A percentile compares a stretch with the other conserved stretches of the same genome.
Evolutionary conservation across 2,888 invertebrate species (phyloP).

Genomic region (Temnothorax unifasciatus): DNA sequence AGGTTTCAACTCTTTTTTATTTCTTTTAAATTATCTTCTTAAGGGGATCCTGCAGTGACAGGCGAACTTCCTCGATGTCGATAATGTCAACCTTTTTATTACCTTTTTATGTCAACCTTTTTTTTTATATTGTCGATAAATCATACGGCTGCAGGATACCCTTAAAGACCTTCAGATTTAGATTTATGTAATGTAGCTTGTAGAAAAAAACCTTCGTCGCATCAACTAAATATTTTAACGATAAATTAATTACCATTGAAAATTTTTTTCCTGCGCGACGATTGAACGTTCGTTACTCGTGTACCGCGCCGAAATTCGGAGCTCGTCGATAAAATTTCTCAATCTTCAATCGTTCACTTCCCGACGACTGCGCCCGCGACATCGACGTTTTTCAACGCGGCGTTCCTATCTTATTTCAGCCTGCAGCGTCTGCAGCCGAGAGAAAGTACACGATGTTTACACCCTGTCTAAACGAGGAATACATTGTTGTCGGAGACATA

Average conservation of each 20-base stretch:
- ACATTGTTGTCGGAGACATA: constrained; percentile 50
- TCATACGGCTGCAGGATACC: too few relatives aligned
- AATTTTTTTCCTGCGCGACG: neutral
- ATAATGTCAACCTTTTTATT: too few relatives aligned
- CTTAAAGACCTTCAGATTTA: neutral
- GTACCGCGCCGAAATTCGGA: neutral
- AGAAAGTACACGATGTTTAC: constrained; percentile 52
- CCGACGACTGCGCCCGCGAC: neutral
- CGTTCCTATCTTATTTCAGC: constrained; percentile 11
- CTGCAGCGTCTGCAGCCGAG: constrained; percentile 1
- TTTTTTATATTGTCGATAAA: too few relatives aligned
- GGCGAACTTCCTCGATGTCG: too few relatives aligned
- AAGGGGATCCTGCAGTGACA: too few relatives aligned
- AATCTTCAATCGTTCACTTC: neutral
- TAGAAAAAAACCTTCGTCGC: neutral
- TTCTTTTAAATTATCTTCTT: neutral
- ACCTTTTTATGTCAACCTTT: too few relatives aligned
- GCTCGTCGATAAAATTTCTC: neutral
- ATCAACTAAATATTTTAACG: neutral
- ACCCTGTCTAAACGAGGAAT: constrained; percentile 33
- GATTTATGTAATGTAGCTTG: neutral
- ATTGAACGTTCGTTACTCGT: neutral
- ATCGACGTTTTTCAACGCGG: neutral
- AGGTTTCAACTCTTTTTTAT: neutral
- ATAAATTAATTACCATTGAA: neutral